Evolutionary conservation across 2,888 invertebrate species (phyloP).

Genomic region (Lasioglossum malachurum): DNA sequence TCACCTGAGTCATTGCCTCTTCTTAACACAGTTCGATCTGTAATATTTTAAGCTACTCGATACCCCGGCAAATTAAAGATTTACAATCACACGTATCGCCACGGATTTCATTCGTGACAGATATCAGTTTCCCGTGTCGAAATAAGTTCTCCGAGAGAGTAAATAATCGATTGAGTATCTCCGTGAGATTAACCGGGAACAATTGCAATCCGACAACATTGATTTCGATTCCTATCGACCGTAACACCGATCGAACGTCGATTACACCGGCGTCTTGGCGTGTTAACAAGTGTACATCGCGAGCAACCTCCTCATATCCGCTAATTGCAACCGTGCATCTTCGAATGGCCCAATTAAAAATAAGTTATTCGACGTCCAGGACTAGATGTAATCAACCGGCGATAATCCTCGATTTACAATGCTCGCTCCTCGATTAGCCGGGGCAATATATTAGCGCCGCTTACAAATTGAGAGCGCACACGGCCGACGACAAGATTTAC

Average conservation of each 20-base stretch:
- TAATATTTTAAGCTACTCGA: background rate
- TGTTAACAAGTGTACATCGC: conserved; percentile 22
- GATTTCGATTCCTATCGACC: conserved; percentile 23
- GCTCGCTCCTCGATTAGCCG: conserved; percentile 36
- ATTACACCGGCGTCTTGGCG: conserved; percentile 10
- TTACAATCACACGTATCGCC: conserved; percentile 1
- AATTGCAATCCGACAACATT: conserved; percentile 1
- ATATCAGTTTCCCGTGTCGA: background rate
- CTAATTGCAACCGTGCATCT: conserved; percentile 44
- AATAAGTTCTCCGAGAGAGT: background rate
- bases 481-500: conserved; percentile 56
- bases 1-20: background rate
- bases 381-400: conserved; percentile 44
- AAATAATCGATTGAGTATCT: background rate
- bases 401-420: conserved; percentile 56
- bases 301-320: conserved; percentile 30
- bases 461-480: conserved; percentile 58
- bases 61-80: background rate
- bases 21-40: background rate
- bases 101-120: background rate
- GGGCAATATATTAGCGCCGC: conserved; percentile 49
- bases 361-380: conserved; percentile 40
- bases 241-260: conserved; percentile 26
- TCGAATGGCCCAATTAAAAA: conserved; percentile 52
- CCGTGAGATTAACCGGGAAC: background rate